These are phyloP conservation scores for Baccha elongata DNA, from an alignment of 2,888 invertebrate species.

Conservation along the genomic window DNA sequence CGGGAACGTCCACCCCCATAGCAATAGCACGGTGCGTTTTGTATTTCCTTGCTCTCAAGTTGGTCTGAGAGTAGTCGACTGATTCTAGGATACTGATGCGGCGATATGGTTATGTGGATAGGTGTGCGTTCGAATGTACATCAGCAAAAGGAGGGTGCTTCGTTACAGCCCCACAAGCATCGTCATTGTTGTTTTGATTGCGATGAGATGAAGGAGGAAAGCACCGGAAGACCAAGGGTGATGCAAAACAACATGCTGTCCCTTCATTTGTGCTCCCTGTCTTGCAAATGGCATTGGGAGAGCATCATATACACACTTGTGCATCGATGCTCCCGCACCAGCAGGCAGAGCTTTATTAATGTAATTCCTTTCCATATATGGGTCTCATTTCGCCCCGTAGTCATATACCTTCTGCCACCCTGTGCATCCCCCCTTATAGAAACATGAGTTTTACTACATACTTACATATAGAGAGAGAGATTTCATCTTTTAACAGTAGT, in stretches of 20 bases:
- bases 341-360: conserved; percentile 71
- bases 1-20: conserved; percentile 38
- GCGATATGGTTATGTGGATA: conserved; percentile 6
- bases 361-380: conserved; percentile 74
- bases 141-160: conserved; percentile 48
- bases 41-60: conserved; percentile 45
- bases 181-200: conserved; percentile 25
- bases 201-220: conserved; percentile 36
- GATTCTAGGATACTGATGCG: conserved; percentile 23
- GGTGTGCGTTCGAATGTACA: conserved; percentile 41
- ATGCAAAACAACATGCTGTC: conserved; percentile 65
- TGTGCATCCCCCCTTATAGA: conserved; percentile 3
- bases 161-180: conserved; percentile 64
- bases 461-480: too few species aligned
- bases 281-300: conserved; percentile 36
- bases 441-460: conserved; percentile 45
- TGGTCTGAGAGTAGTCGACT: conserved; percentile 29
- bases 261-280: conserved; percentile 56
- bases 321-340: conserved; percentile 69
- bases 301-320: conserved; percentile 41
- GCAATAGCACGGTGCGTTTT: conserved; percentile 47
- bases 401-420: conserved; percentile 67
- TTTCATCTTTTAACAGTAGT: conserved; percentile 65
- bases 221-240: conserved; percentile 67
- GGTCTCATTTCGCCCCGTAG: conserved; percentile 71